Conservation (phyloP, 1,140 invertebrate genomes). For the Plutomurus gul region DNA sequence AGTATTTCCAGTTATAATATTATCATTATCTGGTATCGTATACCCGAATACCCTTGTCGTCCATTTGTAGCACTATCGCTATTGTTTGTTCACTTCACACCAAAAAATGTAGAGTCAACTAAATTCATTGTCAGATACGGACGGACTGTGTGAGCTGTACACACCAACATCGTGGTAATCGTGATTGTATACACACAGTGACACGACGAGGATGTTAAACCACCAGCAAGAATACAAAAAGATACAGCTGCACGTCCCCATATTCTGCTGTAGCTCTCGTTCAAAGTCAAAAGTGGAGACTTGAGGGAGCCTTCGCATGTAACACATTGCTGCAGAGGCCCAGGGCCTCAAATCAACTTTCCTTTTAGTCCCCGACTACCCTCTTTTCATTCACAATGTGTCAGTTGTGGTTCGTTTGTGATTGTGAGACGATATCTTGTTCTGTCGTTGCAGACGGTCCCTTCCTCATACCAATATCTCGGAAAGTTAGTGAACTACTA, state of each 20-base stretch:
- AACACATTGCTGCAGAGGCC: background rate
- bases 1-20: background rate
- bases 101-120: background rate
- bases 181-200: background rate
- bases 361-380: background rate
- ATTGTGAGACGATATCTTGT: background rate
- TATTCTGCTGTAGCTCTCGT: background rate
- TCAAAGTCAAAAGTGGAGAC: background rate
- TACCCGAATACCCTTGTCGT: background rate
- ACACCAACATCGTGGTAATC: no score
- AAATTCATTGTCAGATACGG: background rate
- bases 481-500: no score
- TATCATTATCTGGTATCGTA: background rate
- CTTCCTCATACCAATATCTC: background rate
- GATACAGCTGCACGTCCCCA: background rate
- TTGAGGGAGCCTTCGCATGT: background rate
- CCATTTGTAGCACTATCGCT: background rate
- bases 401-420: background rate
- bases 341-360: background rate
- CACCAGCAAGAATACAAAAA: no score
- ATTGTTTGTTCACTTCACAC: background rate
- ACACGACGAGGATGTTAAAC: background rate
- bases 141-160: background rate
- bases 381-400: conserved; percentile 27
- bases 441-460: background rate